These are phyloP conservation scores for Dryobates pubescens DNA, from an alignment of 2,797 vertebrate genomes.

Conservation along the genomic window DNA sequence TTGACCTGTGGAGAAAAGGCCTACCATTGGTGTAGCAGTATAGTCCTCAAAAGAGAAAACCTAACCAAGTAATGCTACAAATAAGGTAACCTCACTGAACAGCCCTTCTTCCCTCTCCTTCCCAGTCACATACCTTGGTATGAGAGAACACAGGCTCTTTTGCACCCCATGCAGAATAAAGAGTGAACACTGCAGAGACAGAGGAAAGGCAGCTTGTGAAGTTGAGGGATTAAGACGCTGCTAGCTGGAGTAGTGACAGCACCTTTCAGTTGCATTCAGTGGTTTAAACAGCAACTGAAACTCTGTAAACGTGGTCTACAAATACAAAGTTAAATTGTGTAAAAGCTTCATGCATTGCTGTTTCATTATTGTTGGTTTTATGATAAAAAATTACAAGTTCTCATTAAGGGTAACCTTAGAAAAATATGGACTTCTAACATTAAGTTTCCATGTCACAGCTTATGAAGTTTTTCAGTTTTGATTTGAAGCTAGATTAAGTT, in stretches of 20 bases:
- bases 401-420: background rate
- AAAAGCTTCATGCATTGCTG: background rate
- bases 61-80: background rate
- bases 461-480: background rate
- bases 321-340: background rate
- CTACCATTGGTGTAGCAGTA: background rate
- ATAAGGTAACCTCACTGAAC: background rate
- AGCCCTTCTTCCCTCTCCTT: background rate
- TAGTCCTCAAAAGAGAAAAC: background rate
- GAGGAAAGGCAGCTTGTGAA: background rate
- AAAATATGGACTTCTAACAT: background rate
- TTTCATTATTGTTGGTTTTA: background rate
- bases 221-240: background rate
- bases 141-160: background rate
- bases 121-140: background rate
- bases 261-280: background rate
- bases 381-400: background rate
- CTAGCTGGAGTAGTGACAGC: background rate
- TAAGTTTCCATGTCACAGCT: background rate
- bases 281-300: background rate
- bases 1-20: background rate
- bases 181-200: background rate
- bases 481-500: background rate
- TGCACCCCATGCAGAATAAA: background rate
- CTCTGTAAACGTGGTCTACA: background rate